Conservation (phyloP, 2,113 vertebrate species). For the Austrofundulus limnaeus region DNA sequence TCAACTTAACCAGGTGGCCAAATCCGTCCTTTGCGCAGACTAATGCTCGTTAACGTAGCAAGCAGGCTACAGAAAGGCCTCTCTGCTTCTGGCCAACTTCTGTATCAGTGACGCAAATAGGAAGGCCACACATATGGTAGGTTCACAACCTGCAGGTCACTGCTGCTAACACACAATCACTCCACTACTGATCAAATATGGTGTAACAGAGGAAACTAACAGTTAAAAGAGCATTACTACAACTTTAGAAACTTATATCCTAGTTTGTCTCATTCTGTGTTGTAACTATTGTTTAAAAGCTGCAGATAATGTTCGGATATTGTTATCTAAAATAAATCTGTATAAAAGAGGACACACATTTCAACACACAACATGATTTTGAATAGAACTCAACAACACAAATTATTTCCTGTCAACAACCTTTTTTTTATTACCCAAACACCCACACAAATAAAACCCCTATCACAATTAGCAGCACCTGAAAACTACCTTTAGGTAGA, state of each 20-base stretch:
- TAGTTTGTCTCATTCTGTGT: too few species aligned
- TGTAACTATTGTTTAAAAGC: too few species aligned
- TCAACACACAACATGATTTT: too few species aligned
- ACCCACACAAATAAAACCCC: too few species aligned
- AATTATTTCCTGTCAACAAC: too few species aligned
- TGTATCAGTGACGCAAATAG: constrained; percentile 58
- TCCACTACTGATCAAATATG: constrained; percentile 4
- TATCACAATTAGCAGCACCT: too few species aligned
- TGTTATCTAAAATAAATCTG: too few species aligned
- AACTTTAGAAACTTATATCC: neutral
- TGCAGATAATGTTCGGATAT: too few species aligned
- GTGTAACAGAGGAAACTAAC: neutral
- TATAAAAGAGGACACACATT: too few species aligned
- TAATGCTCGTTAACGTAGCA: constrained; percentile 61
- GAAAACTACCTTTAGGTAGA: too few species aligned
- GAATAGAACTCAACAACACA: too few species aligned
- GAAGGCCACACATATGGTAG: constrained; percentile 59
- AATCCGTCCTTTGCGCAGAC: constrained; percentile 51
- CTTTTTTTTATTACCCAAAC: too few species aligned
- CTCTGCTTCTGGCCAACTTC: constrained; percentile 41
- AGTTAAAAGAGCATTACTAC: neutral
- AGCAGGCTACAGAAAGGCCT: constrained; percentile 32
- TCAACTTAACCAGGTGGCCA: constrained; percentile 63
- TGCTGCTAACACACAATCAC: neutral
- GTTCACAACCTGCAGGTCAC: constrained; percentile 34